Evolutionary conservation across 2,797 vertebrate species (phyloP).

Genomic region (Fundulus diaphanus): DNA sequence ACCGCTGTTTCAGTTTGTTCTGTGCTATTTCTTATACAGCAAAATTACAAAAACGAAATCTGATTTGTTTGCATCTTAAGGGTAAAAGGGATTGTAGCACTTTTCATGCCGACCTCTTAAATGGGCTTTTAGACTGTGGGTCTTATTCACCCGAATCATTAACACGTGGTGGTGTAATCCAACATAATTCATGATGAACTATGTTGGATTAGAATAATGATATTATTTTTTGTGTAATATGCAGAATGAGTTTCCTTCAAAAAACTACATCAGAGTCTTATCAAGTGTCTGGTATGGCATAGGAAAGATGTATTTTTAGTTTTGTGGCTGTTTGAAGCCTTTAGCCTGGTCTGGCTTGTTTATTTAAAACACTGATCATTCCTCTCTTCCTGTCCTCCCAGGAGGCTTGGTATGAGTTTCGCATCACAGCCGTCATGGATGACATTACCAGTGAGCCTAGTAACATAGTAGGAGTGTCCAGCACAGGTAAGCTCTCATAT

Average conservation of each 20-base stretch:
- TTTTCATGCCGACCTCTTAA: too few relatives aligned
- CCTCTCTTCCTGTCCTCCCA: conserved; percentile 55
- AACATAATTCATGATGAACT: too few relatives aligned
- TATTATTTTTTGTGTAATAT: not conserved
- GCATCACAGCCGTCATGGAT: conserved; percentile 96
- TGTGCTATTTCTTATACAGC: not conserved
- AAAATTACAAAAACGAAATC: not conserved
- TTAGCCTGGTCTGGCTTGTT: conserved; percentile 37
- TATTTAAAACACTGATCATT: not conserved
- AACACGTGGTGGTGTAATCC: too few relatives aligned
- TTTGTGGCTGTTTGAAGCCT: not conserved
- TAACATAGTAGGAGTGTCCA: conserved; percentile 96
- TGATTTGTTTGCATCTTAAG: not conserved
- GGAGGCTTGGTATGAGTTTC: conserved; percentile 99
- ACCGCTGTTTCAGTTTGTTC: not conserved
- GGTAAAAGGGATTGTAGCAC: not conserved
- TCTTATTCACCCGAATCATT: not conserved
- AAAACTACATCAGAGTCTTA: not conserved
- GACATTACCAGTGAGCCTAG: conserved; percentile 95
- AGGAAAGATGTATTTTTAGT: not conserved
- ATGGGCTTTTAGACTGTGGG: too few relatives aligned
- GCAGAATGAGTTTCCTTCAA: not conserved
- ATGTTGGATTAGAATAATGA: too few relatives aligned
- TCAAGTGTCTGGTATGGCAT: not conserved
- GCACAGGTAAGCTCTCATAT: conserved; percentile 87